Conservation (phyloP, 1,140 invertebrate species). For the Drosophila pseudoananassae region DNA sequence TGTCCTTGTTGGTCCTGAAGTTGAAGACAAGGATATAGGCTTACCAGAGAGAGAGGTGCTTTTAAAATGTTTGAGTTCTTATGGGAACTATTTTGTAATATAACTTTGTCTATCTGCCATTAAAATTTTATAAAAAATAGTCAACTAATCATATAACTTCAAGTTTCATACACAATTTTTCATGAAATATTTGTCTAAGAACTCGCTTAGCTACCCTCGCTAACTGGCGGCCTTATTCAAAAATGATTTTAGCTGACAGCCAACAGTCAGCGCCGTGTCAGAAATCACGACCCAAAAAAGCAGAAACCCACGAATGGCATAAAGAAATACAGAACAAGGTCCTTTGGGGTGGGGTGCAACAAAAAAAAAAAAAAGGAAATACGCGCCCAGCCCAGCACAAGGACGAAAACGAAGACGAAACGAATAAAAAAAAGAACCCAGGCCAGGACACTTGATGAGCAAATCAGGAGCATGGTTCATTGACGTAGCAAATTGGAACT, state of each 20-base stretch:
- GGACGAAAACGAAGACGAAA: neutral
- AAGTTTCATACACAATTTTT: no score
- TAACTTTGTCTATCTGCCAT: no score
- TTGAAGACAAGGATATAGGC: constrained; percentile 10
- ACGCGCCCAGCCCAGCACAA: constrained; percentile 1
- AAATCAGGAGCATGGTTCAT: constrained; percentile 76
- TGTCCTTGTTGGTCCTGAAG: constrained; percentile 1
- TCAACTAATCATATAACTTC: no score
- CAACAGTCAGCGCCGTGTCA: constrained; percentile 66
- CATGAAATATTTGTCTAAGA: neutral
- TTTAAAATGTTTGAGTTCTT: neutral
- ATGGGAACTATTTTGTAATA: no score
- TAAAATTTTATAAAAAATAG: no score
- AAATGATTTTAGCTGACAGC: constrained; percentile 71
- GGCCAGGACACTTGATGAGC: constrained; percentile 47
- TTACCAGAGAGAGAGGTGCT: neutral
- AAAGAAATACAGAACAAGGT: constrained; percentile 43
- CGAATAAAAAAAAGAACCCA: constrained; percentile 17
- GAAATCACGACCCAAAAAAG: constrained; percentile 50
- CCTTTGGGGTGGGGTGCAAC: neutral
- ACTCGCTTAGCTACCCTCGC: constrained; percentile 41
- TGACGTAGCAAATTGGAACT: constrained; percentile 83
- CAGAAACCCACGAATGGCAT: constrained; percentile 11
- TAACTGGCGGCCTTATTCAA: constrained; percentile 38
- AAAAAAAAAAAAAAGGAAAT: neutral